Evolutionary conservation across 2,113 vertebrate species (phyloP).

Genomic region (Vicugna pacos): DNA sequence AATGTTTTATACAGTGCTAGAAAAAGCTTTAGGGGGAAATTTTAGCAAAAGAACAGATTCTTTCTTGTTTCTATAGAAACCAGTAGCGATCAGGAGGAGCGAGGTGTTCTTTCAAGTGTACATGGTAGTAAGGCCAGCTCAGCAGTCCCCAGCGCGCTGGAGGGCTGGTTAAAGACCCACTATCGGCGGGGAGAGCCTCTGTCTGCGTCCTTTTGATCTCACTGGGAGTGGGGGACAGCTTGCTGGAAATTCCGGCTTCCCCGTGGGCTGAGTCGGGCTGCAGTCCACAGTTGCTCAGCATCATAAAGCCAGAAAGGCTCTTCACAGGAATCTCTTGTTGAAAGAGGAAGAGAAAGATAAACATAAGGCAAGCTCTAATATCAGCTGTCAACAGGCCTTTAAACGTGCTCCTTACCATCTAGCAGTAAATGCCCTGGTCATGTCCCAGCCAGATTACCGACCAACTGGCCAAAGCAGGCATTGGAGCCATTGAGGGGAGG

Average conservation of each 20-base stretch:
- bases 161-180: slow-evolving; percentile 60
- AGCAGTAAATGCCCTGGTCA: slow-evolving; percentile 52
- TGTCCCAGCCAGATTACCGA: neutral
- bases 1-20: slow-evolving; percentile 81
- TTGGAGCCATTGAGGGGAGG: neutral
- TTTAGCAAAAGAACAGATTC: slow-evolving; percentile 87
- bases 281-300: neutral
- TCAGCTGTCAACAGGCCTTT: slow-evolving; percentile 58
- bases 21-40: slow-evolving; percentile 85
- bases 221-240: neutral
- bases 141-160: slow-evolving; percentile 57
- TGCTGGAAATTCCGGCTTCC: neutral
- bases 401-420: slow-evolving; percentile 63
- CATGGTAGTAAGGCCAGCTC: slow-evolving; percentile 80
- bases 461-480: neutral
- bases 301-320: neutral
- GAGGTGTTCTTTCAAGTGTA: slow-evolving; percentile 86
- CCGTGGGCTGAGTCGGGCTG: neutral
- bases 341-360: neutral
- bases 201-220: slow-evolving; percentile 51
- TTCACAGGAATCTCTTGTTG: neutral
- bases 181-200: neutral
- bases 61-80: slow-evolving; percentile 92
- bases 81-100: slow-evolving; percentile 84
- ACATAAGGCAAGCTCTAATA: slow-evolving; percentile 49